phyloP scores from a whole-genome alignment of 2,113 vertebrate genomes.

The Tetrax tetrax region DNA sequence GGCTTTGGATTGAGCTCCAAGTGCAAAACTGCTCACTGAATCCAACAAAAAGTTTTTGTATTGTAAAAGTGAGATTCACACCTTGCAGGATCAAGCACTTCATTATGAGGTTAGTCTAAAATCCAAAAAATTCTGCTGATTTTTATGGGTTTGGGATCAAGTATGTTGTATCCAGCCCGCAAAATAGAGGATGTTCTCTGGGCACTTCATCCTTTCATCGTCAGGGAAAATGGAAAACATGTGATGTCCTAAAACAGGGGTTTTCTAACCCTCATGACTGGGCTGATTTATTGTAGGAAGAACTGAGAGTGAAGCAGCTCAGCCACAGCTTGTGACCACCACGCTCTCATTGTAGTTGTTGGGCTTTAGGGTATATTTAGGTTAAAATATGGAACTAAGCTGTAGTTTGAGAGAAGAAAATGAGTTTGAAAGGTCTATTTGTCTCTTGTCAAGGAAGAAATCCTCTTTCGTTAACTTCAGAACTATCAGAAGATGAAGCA shows the following conservation, averaged over 20 bases:
- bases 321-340: background rate
- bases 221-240: background rate
- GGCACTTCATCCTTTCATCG: background rate
- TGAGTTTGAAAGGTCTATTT: background rate
- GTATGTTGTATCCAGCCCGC: background rate
- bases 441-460: background rate
- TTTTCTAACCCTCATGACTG: background rate
- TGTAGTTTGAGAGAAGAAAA: background rate
- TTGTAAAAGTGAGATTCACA: background rate
- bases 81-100: background rate
- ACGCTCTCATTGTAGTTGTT: background rate
- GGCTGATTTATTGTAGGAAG: background rate
- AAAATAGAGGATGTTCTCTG: background rate
- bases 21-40: background rate
- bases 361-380: background rate
- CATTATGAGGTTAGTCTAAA: background rate
- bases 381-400: background rate
- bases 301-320: background rate
- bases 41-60: background rate
- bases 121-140: background rate
- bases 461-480: background rate
- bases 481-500: background rate
- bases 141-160: background rate
- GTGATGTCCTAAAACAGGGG: background rate
- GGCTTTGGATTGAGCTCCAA: background rate